A percentile compares a stretch with the other conserved stretches of the same genome.
phyloP scores from a whole-genome alignment of 2,113 vertebrate species.

The Neotoma lepida region DNA sequence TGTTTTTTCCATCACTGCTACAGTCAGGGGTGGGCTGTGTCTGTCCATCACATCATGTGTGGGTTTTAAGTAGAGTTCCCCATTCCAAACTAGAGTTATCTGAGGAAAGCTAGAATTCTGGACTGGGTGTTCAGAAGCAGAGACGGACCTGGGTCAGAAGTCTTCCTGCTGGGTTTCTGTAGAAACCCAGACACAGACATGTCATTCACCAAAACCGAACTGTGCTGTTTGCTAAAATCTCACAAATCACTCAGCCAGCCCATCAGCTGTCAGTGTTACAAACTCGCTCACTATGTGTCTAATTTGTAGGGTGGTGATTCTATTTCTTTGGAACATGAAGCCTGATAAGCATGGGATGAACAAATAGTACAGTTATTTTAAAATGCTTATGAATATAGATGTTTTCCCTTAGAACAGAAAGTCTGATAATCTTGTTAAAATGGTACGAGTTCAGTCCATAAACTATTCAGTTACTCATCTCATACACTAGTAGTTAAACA shows the following conservation, averaged over 20 bases:
- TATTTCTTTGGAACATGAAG: background rate
- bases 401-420: background rate
- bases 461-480: background rate
- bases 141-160: background rate
- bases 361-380: background rate
- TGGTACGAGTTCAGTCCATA: background rate
- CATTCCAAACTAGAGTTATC: background rate
- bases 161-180: background rate
- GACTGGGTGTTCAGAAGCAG: background rate
- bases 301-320: background rate
- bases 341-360: background rate
- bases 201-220: background rate
- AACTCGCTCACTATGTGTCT: background rate
- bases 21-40: background rate
- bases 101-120: background rate
- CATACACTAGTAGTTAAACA: background rate
- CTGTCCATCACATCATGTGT: background rate
- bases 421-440: slow-evolving; percentile 8
- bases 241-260: background rate
- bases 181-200: background rate
- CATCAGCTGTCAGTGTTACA: background rate
- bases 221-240: background rate
- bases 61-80: background rate
- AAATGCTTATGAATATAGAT: background rate
- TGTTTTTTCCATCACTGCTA: background rate